phyloP scores from a whole-genome alignment of 2,113 vertebrate species.

The Australoheros scitulus region DNA sequence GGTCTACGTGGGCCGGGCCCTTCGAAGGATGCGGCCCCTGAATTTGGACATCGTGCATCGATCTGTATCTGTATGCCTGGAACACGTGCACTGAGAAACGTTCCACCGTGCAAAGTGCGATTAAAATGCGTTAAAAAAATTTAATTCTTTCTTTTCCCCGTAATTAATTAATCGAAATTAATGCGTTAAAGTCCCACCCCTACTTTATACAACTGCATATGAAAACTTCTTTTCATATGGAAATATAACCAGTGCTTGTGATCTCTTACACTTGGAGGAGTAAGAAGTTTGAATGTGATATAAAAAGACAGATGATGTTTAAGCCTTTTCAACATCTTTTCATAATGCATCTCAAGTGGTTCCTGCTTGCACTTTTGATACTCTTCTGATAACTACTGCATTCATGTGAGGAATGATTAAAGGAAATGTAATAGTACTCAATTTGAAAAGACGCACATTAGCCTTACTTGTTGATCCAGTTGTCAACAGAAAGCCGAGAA shows the following conservation, averaged over 20 bases:
- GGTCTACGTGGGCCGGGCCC: no score
- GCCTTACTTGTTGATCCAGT: neutral
- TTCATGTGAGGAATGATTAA: neutral
- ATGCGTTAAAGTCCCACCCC: no score
- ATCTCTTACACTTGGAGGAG: neutral
- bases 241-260: neutral
- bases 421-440: neutral
- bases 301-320: neutral
- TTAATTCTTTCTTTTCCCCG: no score
- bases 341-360: neutral
- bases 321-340: neutral
- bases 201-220: no score
- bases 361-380: neutral
- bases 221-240: neutral
- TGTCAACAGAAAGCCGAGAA: neutral
- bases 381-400: neutral
- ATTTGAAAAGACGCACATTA: neutral
- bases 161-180: no score
- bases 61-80: no score
- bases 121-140: no score
- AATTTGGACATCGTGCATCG: no score
- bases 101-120: no score
- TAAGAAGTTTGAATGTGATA: neutral
- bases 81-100: no score
- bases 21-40: no score